These are phyloP conservation scores for Drosophila novamexicana DNA, from an alignment of 1,140 invertebrate genomes.

Conservation along the genomic window DNA sequence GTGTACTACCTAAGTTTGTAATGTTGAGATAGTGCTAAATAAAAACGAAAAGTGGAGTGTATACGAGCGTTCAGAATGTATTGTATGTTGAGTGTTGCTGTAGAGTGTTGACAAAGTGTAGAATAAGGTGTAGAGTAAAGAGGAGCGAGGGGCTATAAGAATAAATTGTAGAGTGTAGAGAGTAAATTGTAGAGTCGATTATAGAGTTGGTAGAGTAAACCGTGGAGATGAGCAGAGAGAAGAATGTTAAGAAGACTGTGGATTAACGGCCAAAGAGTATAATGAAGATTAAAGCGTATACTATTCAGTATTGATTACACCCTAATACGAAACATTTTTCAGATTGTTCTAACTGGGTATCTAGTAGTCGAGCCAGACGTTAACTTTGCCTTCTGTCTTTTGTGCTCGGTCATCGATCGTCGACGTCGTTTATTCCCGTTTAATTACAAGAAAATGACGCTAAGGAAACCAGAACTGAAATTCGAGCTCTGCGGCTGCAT, in stretches of 20 bases:
- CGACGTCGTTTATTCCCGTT: conserved; percentile 6
- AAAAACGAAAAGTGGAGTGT: too few relatives aligned
- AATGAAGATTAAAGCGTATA: neutral
- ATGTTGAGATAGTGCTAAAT: too few relatives aligned
- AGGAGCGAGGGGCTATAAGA: neutral
- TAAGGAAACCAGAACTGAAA: conserved; percentile 24
- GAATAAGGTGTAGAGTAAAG: neutral
- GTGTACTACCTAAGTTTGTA: too few relatives aligned
- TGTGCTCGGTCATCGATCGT: neutral
- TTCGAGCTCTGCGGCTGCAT: conserved; percentile 6
- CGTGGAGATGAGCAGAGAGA: too few relatives aligned
- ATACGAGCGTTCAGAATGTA: neutral
- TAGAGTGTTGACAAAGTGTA: neutral
- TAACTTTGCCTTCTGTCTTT: conserved; percentile 12
- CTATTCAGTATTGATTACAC: neutral
- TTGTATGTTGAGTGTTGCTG: too few relatives aligned
- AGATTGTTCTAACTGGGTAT: conserved; percentile 24
- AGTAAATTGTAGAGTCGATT: too few relatives aligned
- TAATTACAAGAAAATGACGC: conserved; percentile 28
- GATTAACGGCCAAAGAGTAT: neutral
- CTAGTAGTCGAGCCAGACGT: conserved; percentile 13
- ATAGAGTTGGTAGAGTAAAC: too few relatives aligned
- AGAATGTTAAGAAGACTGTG: too few relatives aligned
- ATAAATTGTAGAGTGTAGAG: too few relatives aligned
- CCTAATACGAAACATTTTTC: conserved; percentile 2